Evolutionary conservation across 2,888 invertebrate species (phyloP).

Genomic region (Pterobdella sp.): DNA sequence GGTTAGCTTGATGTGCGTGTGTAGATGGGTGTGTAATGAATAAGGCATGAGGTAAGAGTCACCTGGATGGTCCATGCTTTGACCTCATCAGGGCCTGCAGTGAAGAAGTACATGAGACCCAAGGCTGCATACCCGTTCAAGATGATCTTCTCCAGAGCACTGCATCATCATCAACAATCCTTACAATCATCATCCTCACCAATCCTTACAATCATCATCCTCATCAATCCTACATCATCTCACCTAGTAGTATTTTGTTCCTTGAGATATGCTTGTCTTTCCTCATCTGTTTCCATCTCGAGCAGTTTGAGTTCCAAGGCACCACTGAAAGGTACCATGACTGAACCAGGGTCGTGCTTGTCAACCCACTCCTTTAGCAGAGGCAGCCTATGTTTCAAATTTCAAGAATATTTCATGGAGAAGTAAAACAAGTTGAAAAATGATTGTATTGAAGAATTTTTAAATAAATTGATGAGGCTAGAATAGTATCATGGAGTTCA

Average conservation of each 20-base stretch:
- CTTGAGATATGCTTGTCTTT: constrained; percentile 67
- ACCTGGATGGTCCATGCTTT: constrained; percentile 99
- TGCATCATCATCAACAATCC: constrained; percentile 35
- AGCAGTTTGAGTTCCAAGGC: constrained; percentile 78
- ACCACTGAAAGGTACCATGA: constrained; percentile 91
- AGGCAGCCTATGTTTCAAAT: constrained; percentile 67
- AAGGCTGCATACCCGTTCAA: constrained; percentile 91
- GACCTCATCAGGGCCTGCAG: constrained; percentile 92
- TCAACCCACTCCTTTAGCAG: constrained; percentile 99
- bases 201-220: neutral
- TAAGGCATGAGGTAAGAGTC: constrained; percentile 36
- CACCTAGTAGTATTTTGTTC: constrained; percentile 75
- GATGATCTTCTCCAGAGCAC: constrained; percentile 91
- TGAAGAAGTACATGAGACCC: constrained; percentile 95
- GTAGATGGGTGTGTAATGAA: neutral
- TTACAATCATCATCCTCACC: neutral
- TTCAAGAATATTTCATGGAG: too few species aligned
- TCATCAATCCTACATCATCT: constrained; percentile 32
- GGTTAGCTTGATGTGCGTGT: neutral
- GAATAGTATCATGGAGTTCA: too few species aligned
- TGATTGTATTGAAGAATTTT: neutral
- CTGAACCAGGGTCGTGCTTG: constrained; percentile 84
- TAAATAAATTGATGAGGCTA: too few species aligned
- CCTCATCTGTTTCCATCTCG: constrained; percentile 53
- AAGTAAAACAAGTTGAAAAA: neutral